Evolutionary conservation across 2,113 vertebrate species (phyloP).

Genomic region (Muntiacus muntjak): DNA sequence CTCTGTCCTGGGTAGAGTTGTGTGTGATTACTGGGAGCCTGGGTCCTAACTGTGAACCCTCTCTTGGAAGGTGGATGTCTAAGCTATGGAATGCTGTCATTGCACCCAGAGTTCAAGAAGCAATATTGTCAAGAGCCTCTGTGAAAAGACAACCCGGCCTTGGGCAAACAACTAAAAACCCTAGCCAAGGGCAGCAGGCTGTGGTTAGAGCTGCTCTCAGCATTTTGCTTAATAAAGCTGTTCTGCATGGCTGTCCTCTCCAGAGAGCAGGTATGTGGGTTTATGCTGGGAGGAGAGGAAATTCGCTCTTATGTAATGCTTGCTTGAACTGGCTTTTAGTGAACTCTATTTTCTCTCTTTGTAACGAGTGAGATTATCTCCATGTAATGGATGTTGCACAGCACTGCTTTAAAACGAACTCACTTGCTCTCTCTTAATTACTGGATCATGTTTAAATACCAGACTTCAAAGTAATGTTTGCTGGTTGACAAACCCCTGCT

Average conservation of each 20-base stretch:
- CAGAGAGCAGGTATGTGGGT: conserved; percentile 85
- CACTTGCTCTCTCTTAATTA: not conserved
- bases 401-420: not conserved
- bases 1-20: not conserved
- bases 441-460: not conserved
- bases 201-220: conserved; percentile 95
- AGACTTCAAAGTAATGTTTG: not conserved
- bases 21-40: not conserved
- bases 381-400: not conserved
- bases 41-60: not conserved
- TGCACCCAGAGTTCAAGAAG: conserved; percentile 92
- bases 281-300: not conserved
- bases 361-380: not conserved
- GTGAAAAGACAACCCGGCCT: conserved; percentile 80
- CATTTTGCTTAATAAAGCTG: conserved; percentile 94
- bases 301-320: not conserved
- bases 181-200: conserved; percentile 92
- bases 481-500: not conserved
- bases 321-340: not conserved
- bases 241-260: conserved; percentile 91
- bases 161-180: conserved; percentile 78
- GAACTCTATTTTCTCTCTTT: not conserved
- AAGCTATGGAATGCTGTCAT: conserved; percentile 94
- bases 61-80: conserved; percentile 89
- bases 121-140: conserved; percentile 91